These are phyloP conservation scores for Macropus fuliginosus DNA, from an alignment of 2,797 vertebrate genomes.

Conservation along the genomic window DNA sequence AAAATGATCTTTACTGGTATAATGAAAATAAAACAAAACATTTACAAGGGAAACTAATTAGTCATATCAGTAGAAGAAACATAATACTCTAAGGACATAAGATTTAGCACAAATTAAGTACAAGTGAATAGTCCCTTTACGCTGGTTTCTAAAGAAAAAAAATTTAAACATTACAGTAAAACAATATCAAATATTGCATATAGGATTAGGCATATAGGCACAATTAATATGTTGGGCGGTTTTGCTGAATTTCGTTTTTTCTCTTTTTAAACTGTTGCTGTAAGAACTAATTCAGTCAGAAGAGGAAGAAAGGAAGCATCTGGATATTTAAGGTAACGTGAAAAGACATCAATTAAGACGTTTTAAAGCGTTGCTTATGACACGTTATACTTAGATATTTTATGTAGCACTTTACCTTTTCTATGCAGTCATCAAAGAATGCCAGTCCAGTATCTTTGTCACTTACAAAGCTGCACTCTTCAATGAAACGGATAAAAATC, in stretches of 20 bases:
- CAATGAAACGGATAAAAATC: constrained; percentile 99
- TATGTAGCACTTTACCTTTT: constrained; percentile 91
- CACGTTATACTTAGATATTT: constrained; percentile 6
- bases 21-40: constrained; percentile 45
- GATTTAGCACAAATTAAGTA: not conserved
- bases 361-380: not conserved
- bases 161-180: not conserved
- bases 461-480: constrained; percentile 99
- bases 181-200: not conserved
- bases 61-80: not conserved
- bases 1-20: constrained; percentile 31
- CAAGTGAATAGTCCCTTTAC: not conserved
- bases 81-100: constrained; percentile 15
- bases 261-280: not conserved
- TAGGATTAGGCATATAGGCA: not conserved
- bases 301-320: not conserved
- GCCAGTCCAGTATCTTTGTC: constrained; percentile 98
- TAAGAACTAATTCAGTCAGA: not conserved
- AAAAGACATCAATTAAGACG: not conserved
- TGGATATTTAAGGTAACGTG: not conserved
- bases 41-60: constrained; percentile 55
- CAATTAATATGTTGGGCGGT: not conserved
- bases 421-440: constrained; percentile 99
- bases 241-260: not conserved
- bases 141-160: constrained; percentile 23